Evolutionary conservation across 2,113 vertebrate species (phyloP).

Genomic region (Neogale vison): DNA sequence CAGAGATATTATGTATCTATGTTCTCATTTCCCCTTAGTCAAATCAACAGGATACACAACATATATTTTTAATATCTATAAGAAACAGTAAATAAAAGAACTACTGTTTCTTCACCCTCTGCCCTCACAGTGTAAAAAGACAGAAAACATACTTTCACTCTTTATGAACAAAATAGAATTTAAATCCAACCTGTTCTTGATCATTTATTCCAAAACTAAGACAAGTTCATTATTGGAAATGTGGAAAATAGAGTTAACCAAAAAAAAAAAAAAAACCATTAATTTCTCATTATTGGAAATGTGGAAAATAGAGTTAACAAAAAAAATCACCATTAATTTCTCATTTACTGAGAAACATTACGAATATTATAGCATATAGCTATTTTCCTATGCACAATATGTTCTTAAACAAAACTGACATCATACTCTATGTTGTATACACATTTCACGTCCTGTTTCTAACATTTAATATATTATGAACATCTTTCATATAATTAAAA

Average conservation of each 20-base stretch:
- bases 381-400: background rate
- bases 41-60: background rate
- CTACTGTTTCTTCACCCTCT: background rate
- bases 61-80: background rate
- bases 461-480: background rate
- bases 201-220: background rate
- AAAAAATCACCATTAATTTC: slow-evolving; percentile 14
- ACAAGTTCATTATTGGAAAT: background rate
- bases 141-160: background rate
- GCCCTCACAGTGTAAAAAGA: background rate
- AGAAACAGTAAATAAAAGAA: slow-evolving; percentile 33
- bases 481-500: background rate
- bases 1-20: background rate
- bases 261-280: background rate
- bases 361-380: background rate
- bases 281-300: slow-evolving; percentile 20
- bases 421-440: background rate
- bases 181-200: background rate
- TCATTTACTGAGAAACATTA: background rate
- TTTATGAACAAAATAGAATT: background rate
- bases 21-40: background rate
- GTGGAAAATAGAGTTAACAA: background rate
- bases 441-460: slow-evolving; percentile 1
- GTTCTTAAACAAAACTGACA: background rate
- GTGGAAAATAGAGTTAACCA: background rate